These are phyloP conservation scores for Metopia argyrocephala DNA, from an alignment of 2,888 invertebrate species.

Conservation along the genomic window DNA sequence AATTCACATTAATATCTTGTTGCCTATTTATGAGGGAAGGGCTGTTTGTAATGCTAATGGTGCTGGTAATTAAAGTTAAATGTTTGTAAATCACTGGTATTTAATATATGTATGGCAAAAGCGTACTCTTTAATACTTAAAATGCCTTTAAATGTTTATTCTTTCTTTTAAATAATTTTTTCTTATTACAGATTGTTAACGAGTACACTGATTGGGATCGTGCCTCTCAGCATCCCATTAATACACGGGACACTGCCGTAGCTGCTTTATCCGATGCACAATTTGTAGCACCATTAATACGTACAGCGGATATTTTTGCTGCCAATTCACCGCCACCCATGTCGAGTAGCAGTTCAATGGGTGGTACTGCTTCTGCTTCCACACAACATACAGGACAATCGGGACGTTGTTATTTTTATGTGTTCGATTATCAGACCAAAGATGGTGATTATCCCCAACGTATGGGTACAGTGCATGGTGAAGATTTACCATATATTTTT, in stretches of 20 bases:
- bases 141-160: too few relatives aligned
- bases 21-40: slow-evolving; percentile 51
- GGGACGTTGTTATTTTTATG: slow-evolving; percentile 93
- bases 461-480: slow-evolving; percentile 95
- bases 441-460: slow-evolving; percentile 94
- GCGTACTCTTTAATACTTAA: background rate
- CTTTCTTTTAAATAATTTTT: too few relatives aligned
- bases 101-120: slow-evolving; percentile 6
- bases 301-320: slow-evolving; percentile 89
- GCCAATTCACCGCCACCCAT: slow-evolving; percentile 80
- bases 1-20: slow-evolving; percentile 52
- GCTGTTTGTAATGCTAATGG: background rate
- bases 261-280: slow-evolving; percentile 96
- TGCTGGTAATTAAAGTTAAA: slow-evolving; percentile 47
- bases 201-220: slow-evolving; percentile 99
- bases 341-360: slow-evolving; percentile 60
- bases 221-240: slow-evolving; percentile 92
- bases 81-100: slow-evolving; percentile 43
- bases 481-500: slow-evolving; percentile 93
- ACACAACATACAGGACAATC: slow-evolving; percentile 73
- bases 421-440: slow-evolving; percentile 94
- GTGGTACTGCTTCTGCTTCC: slow-evolving; percentile 71
- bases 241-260: slow-evolving; percentile 92
- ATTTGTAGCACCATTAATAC: slow-evolving; percentile 93
- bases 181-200: slow-evolving; percentile 82